Base-by-base conservation (phyloP, 92 coral and sea anemone species). In the Plumapathes pennacea region DNA sequence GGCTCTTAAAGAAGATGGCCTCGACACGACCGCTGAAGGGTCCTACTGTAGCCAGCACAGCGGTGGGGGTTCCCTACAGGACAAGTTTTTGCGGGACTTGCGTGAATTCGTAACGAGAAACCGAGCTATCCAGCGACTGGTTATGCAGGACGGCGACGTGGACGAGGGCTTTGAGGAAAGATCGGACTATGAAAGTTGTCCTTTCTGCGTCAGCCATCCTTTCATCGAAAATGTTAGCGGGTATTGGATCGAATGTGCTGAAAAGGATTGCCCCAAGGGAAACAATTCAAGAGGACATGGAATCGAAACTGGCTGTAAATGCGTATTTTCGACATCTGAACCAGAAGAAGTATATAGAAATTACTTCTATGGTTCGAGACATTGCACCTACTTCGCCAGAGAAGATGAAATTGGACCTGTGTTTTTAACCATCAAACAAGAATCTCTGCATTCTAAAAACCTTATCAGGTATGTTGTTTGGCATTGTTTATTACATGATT, bases 301-400 rank as follows among this genome's bases (percentile, higher is more conserved):
- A 17, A 52, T 80, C 11, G 52, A 85, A 38, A 52, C 31, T 52
- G 69, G 69, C 23, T 58, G 50, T 13, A 50, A 59, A 42, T 69
- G 56, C 57, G 60, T 47, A 13, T 54, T 64, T 9, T 45, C 56
- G 9, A 29, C 63, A 2, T 69, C 68, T 13, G 62, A 78, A 25
- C 90, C 85, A 0, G 96, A 87, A 30, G 86, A 85, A 37, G 69
- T 89, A 18, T 94, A 94, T 50, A 79, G 82, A 45, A 65, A 82
- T 19, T 94, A 63, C 37, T 94, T 94, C 48, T 89, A 94, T 54
- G 99, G 99, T 21, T 71, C 88, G 15, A 89, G 85, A 64, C 99
- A 94, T 47, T 94, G 99, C 96, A 94, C 81, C 44, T 94, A 72
- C 48, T 89, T 60, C 45, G 80, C 62, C 18, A 76, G 62, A 30